phyloP scores from a whole-genome alignment of 2,888 invertebrate genomes.

The Cotesia congregata region DNA sequence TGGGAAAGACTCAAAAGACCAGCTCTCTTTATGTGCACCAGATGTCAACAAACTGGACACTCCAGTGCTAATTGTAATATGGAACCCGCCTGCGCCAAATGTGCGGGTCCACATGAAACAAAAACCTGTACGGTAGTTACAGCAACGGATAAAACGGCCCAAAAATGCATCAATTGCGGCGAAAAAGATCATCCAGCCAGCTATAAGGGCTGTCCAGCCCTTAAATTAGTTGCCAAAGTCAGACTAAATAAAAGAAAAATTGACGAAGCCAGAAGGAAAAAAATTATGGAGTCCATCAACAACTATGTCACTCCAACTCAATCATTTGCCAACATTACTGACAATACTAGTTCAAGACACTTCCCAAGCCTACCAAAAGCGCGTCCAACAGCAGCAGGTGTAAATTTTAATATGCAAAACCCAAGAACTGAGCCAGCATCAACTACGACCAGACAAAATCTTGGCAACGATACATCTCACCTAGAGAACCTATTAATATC shows the following conservation, averaged over 20 bases:
- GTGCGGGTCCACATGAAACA: constrained; percentile 28
- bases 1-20: constrained; percentile 35
- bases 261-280: not conserved
- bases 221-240: not conserved
- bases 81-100: constrained; percentile 38
- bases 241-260: too few relatives aligned
- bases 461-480: too few relatives aligned
- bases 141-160: constrained; percentile 8
- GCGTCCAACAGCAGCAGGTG: too few relatives aligned
- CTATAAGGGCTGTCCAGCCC: constrained; percentile 39
- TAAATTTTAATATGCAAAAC: too few relatives aligned
- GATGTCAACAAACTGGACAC: constrained; percentile 42
- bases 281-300: not conserved
- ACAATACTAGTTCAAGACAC: too few relatives aligned
- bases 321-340: too few relatives aligned
- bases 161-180: constrained; percentile 35
- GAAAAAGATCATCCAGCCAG: constrained; percentile 39
- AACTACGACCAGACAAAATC: too few relatives aligned
- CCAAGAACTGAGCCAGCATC: too few relatives aligned
- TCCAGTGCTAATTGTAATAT: constrained; percentile 39
- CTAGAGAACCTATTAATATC: too few relatives aligned
- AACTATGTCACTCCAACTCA: too few relatives aligned
- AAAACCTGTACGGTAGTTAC: not conserved
- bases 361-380: too few relatives aligned
- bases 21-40: constrained; percentile 36